Base-by-base conservation (phyloP, 2,113 vertebrate species). In the Cromileptes altivelis region DNA sequence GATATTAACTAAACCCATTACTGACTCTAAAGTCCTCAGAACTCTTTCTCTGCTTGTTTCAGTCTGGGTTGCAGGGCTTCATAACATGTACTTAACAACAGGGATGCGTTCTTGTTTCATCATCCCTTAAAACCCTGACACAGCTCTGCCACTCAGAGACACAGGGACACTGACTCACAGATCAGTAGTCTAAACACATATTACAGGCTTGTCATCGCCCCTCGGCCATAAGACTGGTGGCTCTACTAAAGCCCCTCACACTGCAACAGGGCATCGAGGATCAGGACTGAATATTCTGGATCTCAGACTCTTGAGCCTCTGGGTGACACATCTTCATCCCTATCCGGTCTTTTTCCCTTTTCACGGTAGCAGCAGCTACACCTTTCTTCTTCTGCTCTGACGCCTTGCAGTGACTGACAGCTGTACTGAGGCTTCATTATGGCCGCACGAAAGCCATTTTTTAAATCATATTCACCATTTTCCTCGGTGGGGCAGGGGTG, bases 361-460 rank as follows among this genome's bases (percentile, higher is more conserved):
- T 40, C 0, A 62, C 47, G 19, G 33, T 2, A 63, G 61, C 61
- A 18, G 23, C 21, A 33, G 62, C 69, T 40, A 74, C 7, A 57
- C 14, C 58, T 53, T 17, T 40, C 33, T 18, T 68, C 45, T 61
- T 84, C 60, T 33, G 90, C 86, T 88, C 82, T 78, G 85, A 40
- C 58, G 80, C 70, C 19, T 70, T 7, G 5, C 42, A 14, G 53
- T 89, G 90, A 93, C 88, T 91, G 92, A 87, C 94, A 82, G 64
- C 88, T 92, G 95, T 94, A 96, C 95, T 95, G 94, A 96, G 95
- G 96, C 96, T 94, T 97, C 96, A 96, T 97, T 97, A 96, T 92
- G 93, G 94, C 21, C 80, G 89, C 94, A 94, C 94, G 94, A 77
- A 79, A 81, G 80, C 62, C 64, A 67, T 70, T 52, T 91, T 88